A percentile compares a stretch with the other conserved stretches of the same genome.
phyloP scores from a whole-genome alignment of 2,888 invertebrate species.

The Malacosoma neustria region DNA sequence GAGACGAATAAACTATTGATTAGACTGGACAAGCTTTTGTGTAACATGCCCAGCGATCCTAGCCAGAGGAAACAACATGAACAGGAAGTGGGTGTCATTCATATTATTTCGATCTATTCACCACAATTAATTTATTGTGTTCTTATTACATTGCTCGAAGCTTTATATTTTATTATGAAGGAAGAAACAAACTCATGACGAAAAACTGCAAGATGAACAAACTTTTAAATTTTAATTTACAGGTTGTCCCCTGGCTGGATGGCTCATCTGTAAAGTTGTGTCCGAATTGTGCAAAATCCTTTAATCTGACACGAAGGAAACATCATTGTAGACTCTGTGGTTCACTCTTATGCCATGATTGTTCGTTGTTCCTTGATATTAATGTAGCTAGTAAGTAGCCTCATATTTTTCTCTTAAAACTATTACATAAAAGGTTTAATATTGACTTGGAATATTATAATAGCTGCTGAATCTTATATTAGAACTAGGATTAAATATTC shows the following conservation, averaged over 20 bases:
- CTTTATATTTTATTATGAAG: too few species aligned
- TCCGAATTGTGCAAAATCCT: constrained; percentile 91
- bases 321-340: constrained; percentile 98
- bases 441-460: too few species aligned
- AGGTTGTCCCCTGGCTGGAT: constrained; percentile 93
- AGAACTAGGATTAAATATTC: too few species aligned
- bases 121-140: too few species aligned
- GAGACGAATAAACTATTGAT: constrained; percentile 97
- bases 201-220: too few species aligned
- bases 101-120: too few species aligned
- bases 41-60: constrained; percentile 84
- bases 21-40: constrained; percentile 91
- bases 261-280: constrained; percentile 93
- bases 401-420: too few species aligned
- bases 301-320: constrained; percentile 90
- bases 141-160: too few species aligned
- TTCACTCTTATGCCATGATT: constrained; percentile 93
- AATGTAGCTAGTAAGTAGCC: constrained; percentile 86
- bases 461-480: too few species aligned
- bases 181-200: too few species aligned
- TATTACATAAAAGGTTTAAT: too few species aligned
- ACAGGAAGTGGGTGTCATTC: constrained; percentile 74
- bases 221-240: constrained; percentile 16
- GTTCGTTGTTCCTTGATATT: constrained; percentile 89
- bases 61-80: constrained; percentile 83